These are phyloP conservation scores for Anguilla megastoma DNA, from an alignment of 2,797 vertebrate species.

Conservation along the genomic window DNA sequence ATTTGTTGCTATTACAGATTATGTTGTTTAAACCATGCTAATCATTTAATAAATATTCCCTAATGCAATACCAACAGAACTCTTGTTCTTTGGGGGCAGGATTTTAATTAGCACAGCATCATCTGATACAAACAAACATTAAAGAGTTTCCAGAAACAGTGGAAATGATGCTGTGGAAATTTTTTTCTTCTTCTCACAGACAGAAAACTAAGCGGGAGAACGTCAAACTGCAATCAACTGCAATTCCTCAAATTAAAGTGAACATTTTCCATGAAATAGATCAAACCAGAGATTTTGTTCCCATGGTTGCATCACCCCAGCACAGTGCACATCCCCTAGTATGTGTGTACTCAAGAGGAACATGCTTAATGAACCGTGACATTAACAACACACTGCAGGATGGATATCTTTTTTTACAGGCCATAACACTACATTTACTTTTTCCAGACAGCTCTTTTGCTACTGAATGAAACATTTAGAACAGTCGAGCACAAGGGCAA, in stretches of 20 bases:
- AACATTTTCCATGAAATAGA: constrained; percentile 48
- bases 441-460: not conserved
- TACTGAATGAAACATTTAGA: not conserved
- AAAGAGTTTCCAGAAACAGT: not conserved
- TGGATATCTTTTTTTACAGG: constrained; percentile 26
- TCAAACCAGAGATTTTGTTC: constrained; percentile 50
- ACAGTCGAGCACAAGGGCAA: not conserved
- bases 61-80: not conserved
- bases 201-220: not conserved
- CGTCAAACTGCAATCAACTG: constrained; percentile 27
- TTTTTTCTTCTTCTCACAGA: not conserved
- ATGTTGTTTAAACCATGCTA: not conserved
- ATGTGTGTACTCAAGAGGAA: constrained; percentile 46
- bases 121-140: not conserved
- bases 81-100: not conserved
- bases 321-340: constrained; percentile 41
- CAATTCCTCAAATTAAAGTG: constrained; percentile 35
- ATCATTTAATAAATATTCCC: not conserved
- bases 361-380: constrained; percentile 53
- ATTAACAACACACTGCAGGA: constrained; percentile 45
- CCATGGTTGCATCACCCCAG: constrained; percentile 53
- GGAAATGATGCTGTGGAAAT: not conserved
- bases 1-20: too few relatives aligned
- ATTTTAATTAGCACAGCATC: not conserved
- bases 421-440: not conserved